Evolutionary conservation across 2,797 vertebrate species (phyloP), one percentile per base, ranked within the genome.

Genomic region (Cercopithecus hamlyni): DNA sequence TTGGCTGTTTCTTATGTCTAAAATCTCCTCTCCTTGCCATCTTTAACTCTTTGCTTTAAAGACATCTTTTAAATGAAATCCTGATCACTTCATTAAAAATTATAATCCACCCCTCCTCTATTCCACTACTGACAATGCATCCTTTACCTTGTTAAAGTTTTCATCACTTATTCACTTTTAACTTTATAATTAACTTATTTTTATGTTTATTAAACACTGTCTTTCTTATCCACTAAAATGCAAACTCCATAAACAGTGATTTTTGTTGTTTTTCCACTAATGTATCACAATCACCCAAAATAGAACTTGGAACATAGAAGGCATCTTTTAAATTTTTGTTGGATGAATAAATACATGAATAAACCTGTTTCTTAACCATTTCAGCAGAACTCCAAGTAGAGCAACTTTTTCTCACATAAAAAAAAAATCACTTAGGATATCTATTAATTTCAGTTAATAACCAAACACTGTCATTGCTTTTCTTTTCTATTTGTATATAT

Each of bases 401-500:
- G 36, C 22, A 76, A 52, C 4, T 64, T 84, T 72, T 89, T 67
- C 55, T 81, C 85, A 89, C 6, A 84, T 58, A 70, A 72, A 30
- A 57, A 76, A 57, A 70, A 72, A 12, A 84, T 13, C 33, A 79
- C 13, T 88, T 55, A 88, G 39, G 10, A 52, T 5, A 83, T 2
- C 52, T 70, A 95, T 48, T 76, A 67, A 70, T 87, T 85, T 52
- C n/a, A 76, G 36, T 91, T 88, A 82, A n/a, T 36, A 90, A 88
- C 4, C 4, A 58, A 83, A 26, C 24, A 10, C 48, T 79, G 26
- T 4, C 76, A 79, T 22, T 52, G 17, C 55, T 91, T 57, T 76
- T 8, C 58, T 73, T 92, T 90, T 48, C n/a, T 67, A 7, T 82
- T n/a, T 52, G 13, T 2, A 84, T 7, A 84, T 64, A 88, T 61